Percentiles rank a stretch among this genome's conserved stretches.
phyloP scores from a whole-genome alignment of 2,113 vertebrate genomes.

The Alligator sinensis region DNA sequence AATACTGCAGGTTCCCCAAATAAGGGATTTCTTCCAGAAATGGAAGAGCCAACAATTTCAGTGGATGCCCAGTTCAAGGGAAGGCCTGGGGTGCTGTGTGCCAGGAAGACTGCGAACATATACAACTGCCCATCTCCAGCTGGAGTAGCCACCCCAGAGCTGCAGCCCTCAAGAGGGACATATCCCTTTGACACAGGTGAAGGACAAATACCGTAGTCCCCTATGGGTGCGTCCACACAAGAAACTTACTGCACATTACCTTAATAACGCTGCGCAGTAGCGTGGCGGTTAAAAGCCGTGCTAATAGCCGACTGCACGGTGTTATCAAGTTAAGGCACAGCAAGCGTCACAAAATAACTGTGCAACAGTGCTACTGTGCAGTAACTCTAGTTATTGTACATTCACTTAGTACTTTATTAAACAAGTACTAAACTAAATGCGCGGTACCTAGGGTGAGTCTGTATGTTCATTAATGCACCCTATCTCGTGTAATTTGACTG shows the following conservation, averaged over 20 bases:
- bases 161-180: neutral
- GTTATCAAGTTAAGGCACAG: no score
- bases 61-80: neutral
- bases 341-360: no score
- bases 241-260: neutral
- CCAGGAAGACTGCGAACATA: neutral
- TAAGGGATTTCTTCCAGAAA: neutral
- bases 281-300: no score
- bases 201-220: neutral
- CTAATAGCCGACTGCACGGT: no score
- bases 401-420: no score
- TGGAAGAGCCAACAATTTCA: neutral
- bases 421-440: no score
- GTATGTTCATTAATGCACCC: neutral
- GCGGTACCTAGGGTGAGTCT: no score
- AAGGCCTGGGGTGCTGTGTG: neutral
- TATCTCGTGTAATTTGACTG: neutral
- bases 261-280: no score
- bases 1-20: neutral
- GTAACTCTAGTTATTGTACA: no score
- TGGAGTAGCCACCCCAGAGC: neutral
- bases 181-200: neutral
- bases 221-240: neutral
- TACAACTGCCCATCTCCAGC: neutral
- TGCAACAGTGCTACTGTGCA: no score